Base-by-base conservation (phyloP, 2,888 invertebrate genomes). In the Clusia tigrina region DNA sequence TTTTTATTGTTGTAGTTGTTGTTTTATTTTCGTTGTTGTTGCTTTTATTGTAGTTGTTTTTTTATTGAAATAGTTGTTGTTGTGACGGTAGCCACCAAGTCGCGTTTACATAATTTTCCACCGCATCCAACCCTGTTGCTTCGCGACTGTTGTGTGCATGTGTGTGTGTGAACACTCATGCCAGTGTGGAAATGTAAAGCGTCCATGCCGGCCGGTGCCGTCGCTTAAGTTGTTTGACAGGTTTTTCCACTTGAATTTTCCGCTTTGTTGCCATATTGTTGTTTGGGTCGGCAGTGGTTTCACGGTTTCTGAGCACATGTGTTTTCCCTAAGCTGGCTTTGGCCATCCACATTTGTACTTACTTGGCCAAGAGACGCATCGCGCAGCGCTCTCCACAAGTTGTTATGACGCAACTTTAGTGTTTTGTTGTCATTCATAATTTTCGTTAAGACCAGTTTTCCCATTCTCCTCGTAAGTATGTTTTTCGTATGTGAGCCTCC, bases 181-280 rank as follows among this genome's bases (percentile, higher is more conserved):
- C 32, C 12, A 9, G 32, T 32, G 18, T 48, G 48, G 42, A 42
- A 42, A 42, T 20, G 48, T 48, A 18, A 48, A 48, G 20, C 3
- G 48, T 3, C 5, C 48, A 48, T 22, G 48, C 48, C 48, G 48
- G 48, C 48, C 48, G 48, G 48, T 12, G n/a, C 73, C 71, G 72
- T 73, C 74, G 74, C 74, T 66, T 66, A 69, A 71, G 73, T 76
- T 68, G 76, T 56, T 72, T 64, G 69, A 74, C 74, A 71, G 73
- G 72, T 75, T 76, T 74, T 76, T 71, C 69, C 10, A 42, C 42
- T 42, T 32, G 42, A 2, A 42, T 42, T 42, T 42, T 42, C n/a
- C 12, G 6, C 42, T 32, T 32, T 12, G 5, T 32, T 32, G 32
- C 42, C 6, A 32, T 32, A 9, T 12, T 6, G 6, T 32, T 32